Evolutionary conservation across 2,113 vertebrate genomes (phyloP).

Genomic region (Seriola dumerili): DNA sequence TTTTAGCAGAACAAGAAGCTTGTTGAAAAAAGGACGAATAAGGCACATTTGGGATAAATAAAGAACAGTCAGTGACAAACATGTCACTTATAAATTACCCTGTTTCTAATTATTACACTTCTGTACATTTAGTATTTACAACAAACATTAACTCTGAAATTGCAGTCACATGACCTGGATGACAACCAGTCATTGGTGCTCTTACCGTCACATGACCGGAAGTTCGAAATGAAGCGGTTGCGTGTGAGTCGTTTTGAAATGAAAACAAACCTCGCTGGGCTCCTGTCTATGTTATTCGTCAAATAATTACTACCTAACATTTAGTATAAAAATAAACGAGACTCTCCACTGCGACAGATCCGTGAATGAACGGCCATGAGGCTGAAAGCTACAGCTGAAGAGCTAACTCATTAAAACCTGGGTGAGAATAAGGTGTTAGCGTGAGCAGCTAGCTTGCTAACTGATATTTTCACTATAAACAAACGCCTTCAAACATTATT

Average conservation of each 20-base stretch:
- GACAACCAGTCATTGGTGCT: neutral
- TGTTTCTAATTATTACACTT: neutral
- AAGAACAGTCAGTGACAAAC: too few species aligned
- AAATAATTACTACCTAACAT: neutral
- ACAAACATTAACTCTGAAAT: neutral
- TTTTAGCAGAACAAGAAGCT: neutral
- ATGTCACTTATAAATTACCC: neutral
- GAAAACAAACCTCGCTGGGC: neutral
- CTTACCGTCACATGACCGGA: conserved; percentile 68
- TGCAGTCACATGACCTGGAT: conserved; percentile 16
- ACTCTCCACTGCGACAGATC: rapidly evolving
- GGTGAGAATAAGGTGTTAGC: conserved; percentile 44
- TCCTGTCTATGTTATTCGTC: neutral
- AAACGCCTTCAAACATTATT: neutral
- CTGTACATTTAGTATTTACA: neutral
- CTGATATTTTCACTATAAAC: too few species aligned
- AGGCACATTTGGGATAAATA: neutral
- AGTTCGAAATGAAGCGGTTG: conserved; percentile 42
- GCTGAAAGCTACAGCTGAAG: neutral
- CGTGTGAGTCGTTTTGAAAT: conserved; percentile 50
- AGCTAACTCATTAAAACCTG: neutral
- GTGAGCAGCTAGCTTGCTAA: conserved; percentile 17
- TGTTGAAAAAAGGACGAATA: too few species aligned
- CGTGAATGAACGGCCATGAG: neutral
- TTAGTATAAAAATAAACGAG: neutral